Percentiles rank a stretch among this genome's conserved stretches.
Evolutionary conservation across 2,797 vertebrate genomes (phyloP).

Genomic region (Xenops minutus): DNA sequence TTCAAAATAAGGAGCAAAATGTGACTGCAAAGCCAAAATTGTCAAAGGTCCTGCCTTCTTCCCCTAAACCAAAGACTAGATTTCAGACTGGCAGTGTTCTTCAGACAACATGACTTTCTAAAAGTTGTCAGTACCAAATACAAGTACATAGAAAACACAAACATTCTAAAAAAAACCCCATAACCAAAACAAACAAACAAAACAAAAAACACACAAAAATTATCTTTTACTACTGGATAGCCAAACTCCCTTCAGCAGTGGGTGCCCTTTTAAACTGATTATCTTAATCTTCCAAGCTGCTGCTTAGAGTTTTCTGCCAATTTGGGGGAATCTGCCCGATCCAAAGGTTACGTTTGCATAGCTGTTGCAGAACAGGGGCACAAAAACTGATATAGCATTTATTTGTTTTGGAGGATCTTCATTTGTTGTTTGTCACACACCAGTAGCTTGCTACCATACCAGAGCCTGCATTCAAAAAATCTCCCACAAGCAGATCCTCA

Average conservation of each 20-base stretch:
- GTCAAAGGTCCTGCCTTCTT: background rate
- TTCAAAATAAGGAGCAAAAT: background rate
- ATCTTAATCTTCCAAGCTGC: background rate
- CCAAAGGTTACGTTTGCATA: conserved; percentile 53
- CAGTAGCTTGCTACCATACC: background rate
- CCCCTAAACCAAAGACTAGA: background rate
- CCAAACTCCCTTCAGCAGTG: background rate
- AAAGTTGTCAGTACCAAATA: background rate
- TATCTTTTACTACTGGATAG: background rate
- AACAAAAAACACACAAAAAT: background rate
- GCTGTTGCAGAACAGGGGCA: background rate
- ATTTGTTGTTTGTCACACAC: background rate
- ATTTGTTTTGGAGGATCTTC: background rate
- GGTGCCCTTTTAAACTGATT: background rate
- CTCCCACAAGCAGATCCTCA: background rate
- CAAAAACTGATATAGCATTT: background rate
- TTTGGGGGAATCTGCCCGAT: background rate
- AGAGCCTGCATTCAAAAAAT: background rate
- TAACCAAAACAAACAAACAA: too few species aligned
- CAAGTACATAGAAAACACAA: rapidly evolving
- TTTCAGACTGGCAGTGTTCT: background rate
- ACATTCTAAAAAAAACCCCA: background rate
- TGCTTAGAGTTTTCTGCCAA: background rate
- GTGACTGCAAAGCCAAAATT: background rate
- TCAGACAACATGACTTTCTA: rapidly evolving